Percentiles rank a stretch among this genome's conserved stretches.
Conservation (phyloP, 2,888 invertebrate genomes). For the Dryobotodes eremita region DNA sequence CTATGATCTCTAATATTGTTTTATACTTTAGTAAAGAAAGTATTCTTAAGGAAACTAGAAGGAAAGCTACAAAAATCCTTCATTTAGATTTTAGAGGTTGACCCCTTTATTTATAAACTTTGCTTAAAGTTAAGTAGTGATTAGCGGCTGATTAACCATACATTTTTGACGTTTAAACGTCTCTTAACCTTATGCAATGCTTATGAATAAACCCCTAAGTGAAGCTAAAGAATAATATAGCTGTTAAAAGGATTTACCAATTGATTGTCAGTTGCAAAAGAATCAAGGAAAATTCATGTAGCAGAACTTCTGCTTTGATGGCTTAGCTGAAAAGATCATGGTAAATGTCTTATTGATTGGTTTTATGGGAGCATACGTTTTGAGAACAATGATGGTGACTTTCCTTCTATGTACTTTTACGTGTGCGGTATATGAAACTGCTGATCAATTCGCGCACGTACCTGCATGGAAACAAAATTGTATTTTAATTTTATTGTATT, state of each 20-base stretch:
- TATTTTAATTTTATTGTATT: constrained; percentile 42
- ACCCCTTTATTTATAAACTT: no score
- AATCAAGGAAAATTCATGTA: not conserved
- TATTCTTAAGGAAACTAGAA: not conserved
- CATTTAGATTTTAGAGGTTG: no score
- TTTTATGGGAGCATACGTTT: constrained; percentile 9
- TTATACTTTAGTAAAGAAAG: not conserved
- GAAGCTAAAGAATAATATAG: not conserved
- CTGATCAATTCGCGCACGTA: constrained; percentile 12
- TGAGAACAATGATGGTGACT: constrained; percentile 25
- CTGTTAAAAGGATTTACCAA: not conserved
- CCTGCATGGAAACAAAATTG: constrained; percentile 33
- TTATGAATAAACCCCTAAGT: no score
- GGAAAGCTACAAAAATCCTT: no score
- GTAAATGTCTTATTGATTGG: not conserved
- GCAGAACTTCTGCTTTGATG: not conserved
- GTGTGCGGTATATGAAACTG: constrained; percentile 34
- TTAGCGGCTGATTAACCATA: no score
- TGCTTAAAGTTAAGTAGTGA: no score
- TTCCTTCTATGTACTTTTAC: constrained; percentile 9
- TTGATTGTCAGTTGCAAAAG: not conserved
- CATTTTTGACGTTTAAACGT: no score
- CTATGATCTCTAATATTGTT: not conserved
- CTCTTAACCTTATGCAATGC: no score
- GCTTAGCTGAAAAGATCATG: no score